Percentiles rank a stretch among this genome's conserved stretches.
Conservation (phyloP, 1,140 invertebrate species). For the Parapsyche elsis region DNA sequence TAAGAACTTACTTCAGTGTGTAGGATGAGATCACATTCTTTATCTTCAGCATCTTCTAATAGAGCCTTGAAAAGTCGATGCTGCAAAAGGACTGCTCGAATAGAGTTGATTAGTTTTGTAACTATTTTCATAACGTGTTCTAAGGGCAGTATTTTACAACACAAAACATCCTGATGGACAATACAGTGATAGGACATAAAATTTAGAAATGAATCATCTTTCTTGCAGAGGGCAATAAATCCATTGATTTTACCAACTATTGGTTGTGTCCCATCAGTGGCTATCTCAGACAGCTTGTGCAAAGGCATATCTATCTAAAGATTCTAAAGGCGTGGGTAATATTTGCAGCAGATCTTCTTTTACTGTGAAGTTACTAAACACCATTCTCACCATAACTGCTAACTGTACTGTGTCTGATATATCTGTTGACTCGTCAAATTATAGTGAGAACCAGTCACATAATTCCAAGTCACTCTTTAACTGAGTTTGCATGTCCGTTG, state of each 20-base stretch:
- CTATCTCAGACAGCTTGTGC: conserved; percentile 50
- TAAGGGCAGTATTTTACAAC: conserved; percentile 15
- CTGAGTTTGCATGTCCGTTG: conserved; percentile 29
- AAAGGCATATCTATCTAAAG: conserved; percentile 43
- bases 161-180: conserved; percentile 18
- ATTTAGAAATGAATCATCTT: conserved; percentile 41
- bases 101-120: conserved; percentile 26
- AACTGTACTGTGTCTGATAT: conserved; percentile 31
- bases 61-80: conserved; percentile 18
- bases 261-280: conserved; percentile 42
- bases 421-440: conserved; percentile 46
- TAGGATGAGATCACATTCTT: conserved; percentile 18
- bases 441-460: conserved; percentile 42
- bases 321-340: conserved; percentile 38
- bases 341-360: conserved; percentile 50
- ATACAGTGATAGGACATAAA: conserved; percentile 24
- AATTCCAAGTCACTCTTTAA: conserved; percentile 39
- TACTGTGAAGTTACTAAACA: conserved; percentile 49
- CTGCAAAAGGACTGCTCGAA: conserved; percentile 13
- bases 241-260: conserved; percentile 47
- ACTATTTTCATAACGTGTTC: conserved; percentile 27
- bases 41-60: conserved; percentile 24
- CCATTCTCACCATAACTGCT: conserved; percentile 45
- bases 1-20: conserved; percentile 24
- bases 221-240: conserved; percentile 37